Conservation (phyloP, 2,797 vertebrate genomes). For the Babyrousa celebensis region DNA sequence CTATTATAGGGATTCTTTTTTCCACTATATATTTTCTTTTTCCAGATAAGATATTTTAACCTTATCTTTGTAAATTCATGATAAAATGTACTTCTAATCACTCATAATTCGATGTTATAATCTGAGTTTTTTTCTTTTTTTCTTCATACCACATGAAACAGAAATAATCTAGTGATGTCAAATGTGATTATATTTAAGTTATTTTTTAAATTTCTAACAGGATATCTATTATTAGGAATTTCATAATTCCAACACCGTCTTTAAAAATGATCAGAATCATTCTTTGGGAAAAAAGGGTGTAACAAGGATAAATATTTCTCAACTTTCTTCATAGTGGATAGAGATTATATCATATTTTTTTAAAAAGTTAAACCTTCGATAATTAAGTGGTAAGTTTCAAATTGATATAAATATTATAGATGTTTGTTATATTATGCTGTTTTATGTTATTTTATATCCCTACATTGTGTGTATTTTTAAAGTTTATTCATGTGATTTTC, state of each 20-base stretch:
- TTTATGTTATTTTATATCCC: constrained; percentile 50
- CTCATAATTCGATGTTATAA: constrained; percentile 22
- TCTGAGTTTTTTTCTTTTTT: background rate
- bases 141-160: background rate
- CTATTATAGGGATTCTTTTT: background rate
- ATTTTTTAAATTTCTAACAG: constrained; percentile 72
- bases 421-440: background rate
- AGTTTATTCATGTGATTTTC: background rate
- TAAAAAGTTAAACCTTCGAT: constrained; percentile 85
- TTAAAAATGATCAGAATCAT: constrained; percentile 91
- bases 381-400: constrained; percentile 91
- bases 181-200: constrained; percentile 45
- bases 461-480: background rate
- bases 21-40: background rate
- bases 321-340: constrained; percentile 90
- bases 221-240: constrained; percentile 76
- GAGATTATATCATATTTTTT: constrained; percentile 94
- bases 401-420: background rate
- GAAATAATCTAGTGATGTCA: background rate
- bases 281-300: constrained; percentile 90
- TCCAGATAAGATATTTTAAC: constrained; percentile 45
- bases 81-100: background rate
- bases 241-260: constrained; percentile 88
- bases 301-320: constrained; percentile 93
- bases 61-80: constrained; percentile 26